These are phyloP conservation scores for Pogonus chalceus DNA, from an alignment of 1,140 invertebrate genomes.

Conservation along the genomic window DNA sequence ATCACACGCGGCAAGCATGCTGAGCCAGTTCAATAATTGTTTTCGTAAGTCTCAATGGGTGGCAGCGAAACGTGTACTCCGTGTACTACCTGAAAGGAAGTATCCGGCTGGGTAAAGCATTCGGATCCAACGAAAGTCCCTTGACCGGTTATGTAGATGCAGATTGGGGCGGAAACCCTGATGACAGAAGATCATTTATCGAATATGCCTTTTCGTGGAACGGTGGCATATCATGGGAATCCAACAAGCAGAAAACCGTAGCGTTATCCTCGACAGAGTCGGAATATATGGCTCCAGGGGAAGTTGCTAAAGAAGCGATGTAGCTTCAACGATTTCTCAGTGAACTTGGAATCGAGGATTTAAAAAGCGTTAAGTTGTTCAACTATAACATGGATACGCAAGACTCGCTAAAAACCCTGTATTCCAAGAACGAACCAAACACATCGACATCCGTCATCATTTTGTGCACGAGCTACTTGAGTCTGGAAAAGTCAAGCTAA, in stretches of 20 bases:
- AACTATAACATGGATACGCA: constrained; percentile 12
- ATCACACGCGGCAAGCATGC: constrained; percentile 30
- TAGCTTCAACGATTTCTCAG: constrained; percentile 25
- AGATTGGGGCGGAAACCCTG: constrained; percentile 25
- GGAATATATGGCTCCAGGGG: constrained; percentile 37
- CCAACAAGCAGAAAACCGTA: constrained; percentile 33
- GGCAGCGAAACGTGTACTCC: constrained; percentile 29
- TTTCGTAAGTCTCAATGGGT: constrained; percentile 22
- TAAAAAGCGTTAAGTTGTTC: no score
- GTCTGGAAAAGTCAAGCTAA: constrained; percentile 17
- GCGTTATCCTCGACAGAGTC: constrained; percentile 39
- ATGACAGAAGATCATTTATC: constrained; percentile 26
- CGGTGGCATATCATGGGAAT: constrained; percentile 14
- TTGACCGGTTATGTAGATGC: constrained; percentile 30
- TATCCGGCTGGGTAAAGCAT: background rate
- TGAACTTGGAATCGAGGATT: constrained; percentile 9
- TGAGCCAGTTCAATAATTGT: constrained; percentile 30
- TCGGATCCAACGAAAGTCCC: background rate
- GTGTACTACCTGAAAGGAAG: constrained; percentile 33
- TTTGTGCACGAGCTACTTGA: constrained; percentile 15
- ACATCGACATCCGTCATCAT: constrained; percentile 30
- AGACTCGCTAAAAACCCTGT: constrained; percentile 20
- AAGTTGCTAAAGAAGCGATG: constrained; percentile 32
- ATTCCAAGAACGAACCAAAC: constrained; percentile 30
- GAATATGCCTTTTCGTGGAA: constrained; percentile 30